These are phyloP conservation scores for Tupaia chinensis DNA, from an alignment of 2,113 vertebrate genomes.

Conservation along the genomic window DNA sequence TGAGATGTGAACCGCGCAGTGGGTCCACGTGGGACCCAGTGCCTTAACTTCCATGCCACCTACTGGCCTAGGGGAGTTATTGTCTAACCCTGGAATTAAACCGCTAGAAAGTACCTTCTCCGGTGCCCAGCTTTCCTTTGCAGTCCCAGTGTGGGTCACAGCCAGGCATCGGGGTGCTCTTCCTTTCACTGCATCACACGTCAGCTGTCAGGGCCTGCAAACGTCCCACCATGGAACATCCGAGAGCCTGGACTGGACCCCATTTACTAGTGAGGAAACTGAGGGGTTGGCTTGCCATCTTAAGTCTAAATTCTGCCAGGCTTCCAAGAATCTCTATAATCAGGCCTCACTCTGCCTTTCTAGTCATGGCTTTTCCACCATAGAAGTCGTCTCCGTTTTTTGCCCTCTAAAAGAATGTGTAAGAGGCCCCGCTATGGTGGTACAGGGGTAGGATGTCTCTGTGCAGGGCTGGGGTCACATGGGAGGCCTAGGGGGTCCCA, in stretches of 20 bases:
- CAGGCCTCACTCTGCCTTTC: background rate
- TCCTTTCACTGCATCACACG: background rate
- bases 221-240: background rate
- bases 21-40: too few species aligned
- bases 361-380: background rate
- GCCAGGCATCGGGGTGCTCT: background rate
- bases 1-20: too few species aligned
- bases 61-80: background rate
- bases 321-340: conserved; percentile 9
- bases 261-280: background rate
- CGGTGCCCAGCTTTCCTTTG: background rate
- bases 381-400: background rate
- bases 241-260: background rate
- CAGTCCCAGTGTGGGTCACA: background rate
- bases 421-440: background rate
- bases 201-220: background rate
- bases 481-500: too few species aligned
- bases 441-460: too few species aligned
- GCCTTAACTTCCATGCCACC: too few species aligned
- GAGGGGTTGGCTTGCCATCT: background rate
- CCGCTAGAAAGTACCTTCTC: background rate
- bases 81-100: conserved; percentile 19
- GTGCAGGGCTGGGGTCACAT: too few species aligned
- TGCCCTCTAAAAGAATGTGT: conserved; percentile 11
- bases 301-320: background rate